Conservation (phyloP, 2,797 vertebrate species). For the Cryptoblepharus egeriae region DNA sequence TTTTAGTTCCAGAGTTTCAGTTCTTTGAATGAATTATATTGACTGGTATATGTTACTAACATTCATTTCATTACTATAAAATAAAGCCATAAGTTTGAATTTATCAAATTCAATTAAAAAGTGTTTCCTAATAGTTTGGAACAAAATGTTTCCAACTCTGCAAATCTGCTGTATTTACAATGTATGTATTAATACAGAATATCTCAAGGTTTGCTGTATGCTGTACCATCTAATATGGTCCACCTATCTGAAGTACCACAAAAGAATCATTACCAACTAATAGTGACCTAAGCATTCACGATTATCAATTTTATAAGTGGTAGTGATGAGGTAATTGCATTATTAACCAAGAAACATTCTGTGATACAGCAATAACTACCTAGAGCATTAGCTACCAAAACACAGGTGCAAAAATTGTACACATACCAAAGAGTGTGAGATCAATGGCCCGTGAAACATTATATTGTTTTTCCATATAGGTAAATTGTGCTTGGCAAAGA, state of each 20-base stretch:
- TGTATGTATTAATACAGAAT: neutral
- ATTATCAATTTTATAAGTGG: neutral
- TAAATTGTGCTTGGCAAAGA: slow-evolving; percentile 73
- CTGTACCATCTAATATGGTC: too few species aligned
- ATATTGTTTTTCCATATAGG: slow-evolving; percentile 66
- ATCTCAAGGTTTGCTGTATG: too few species aligned
- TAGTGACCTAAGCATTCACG: too few species aligned
- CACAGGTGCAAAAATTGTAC: neutral
- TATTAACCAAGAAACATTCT: slow-evolving; percentile 10
- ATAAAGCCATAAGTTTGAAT: neutral
- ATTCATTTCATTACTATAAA: neutral
- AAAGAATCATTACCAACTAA: too few species aligned
- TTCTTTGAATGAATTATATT: slow-evolving; percentile 23
- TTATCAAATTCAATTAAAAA: neutral
- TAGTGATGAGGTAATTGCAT: neutral
- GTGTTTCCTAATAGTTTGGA: neutral
- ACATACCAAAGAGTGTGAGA: slow-evolving; percentile 75
- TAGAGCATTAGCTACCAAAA: slow-evolving; percentile 19
- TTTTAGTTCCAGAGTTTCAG: neutral
- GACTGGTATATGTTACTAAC: neutral
- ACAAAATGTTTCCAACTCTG: neutral
- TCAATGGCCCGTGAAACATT: slow-evolving; percentile 72
- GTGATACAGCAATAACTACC: neutral
- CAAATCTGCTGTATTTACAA: neutral
- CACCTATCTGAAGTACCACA: too few species aligned